Base-by-base conservation (phyloP, 2,888 invertebrate genomes). In the Stegana nigrithorax region DNA sequence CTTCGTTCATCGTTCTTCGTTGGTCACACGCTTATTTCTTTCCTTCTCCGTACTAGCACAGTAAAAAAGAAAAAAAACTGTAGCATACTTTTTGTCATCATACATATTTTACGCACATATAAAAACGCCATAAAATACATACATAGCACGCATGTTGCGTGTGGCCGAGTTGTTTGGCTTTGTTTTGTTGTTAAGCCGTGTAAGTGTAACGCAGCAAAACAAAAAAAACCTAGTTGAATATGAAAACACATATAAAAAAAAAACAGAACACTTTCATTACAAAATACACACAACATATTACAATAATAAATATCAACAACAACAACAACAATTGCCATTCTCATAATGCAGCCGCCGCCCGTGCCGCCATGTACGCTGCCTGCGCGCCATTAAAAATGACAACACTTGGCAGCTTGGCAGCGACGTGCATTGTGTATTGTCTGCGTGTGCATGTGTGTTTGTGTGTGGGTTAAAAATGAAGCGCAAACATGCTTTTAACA, bases 111-210 rank as follows among this genome's bases (percentile, higher is more conserved):
- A 47, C 7, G 23, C 12, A 47, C 19, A 39, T 39, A 39, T 39
- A 14, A 10, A n/a, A 4, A n/a, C 14, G 39, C 29, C 29, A 29
- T 6, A 8, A 29, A 8, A 29, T 29, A 29, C 29, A 29, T 29
- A 29, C 29, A 29, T 63, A 71, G 65, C 74, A 75, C 75, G 75
- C 75, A 75, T 80, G 79, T 78, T 76, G 79, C 79, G 77, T 76
- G 70, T 60, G 73, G 63, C 61, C 67, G 70, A 21, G 45, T 47
- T 47, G 45, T 1, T 19, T n/a, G n/a, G n/a, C n/a, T n/a, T n/a
- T n/a, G n/a, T n/a, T n/a, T n/a, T n/a, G n/a, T n/a, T n/a, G n/a
- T n/a, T n/a, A n/a, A n/a, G n/a, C n/a, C n/a, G n/a, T n/a, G n/a
- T n/a, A n/a, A n/a, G n/a, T n/a, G n/a, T n/a, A n/a, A n/a, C n/a